phyloP scores from a whole-genome alignment of 2,797 vertebrate genomes.

The Threskiornis aethiopicus region DNA sequence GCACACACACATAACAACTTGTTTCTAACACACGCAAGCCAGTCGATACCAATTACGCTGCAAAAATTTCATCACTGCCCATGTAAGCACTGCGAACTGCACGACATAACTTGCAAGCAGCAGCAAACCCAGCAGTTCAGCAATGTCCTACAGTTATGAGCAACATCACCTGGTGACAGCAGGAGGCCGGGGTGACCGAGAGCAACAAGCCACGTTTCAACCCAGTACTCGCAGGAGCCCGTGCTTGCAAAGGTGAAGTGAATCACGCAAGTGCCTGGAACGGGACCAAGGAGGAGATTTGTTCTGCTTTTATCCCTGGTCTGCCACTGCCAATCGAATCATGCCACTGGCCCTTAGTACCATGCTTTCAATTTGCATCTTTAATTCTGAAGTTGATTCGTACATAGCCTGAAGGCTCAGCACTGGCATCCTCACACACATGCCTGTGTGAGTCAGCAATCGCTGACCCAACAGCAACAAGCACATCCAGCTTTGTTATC shows the following conservation, averaged over 20 bases:
- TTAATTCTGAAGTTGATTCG: neutral
- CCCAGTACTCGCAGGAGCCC: neutral
- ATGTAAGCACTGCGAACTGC: rapidly evolving
- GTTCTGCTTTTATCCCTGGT: neutral
- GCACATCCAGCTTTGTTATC: neutral
- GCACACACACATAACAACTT: rapidly evolving
- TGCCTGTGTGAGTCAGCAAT: neutral
- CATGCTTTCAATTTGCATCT: neutral
- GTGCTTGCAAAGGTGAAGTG: rapidly evolving
- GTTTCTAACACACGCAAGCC: neutral
- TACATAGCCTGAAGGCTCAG: neutral
- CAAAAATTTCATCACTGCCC: neutral
- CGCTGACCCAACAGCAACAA: neutral
- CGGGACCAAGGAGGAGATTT: neutral
- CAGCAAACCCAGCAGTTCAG: neutral
- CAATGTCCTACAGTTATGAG: rapidly evolving
- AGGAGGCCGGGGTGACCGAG: rapidly evolving
- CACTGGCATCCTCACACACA: neutral
- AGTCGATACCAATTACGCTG: neutral
- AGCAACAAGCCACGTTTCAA: rapidly evolving
- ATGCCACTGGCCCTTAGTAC: neutral
- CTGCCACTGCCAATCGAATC: neutral
- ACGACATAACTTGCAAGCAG: rapidly evolving
- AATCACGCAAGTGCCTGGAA: neutral
- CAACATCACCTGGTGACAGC: neutral